Evolutionary conservation across 2,113 vertebrate genomes (phyloP), one percentile per base, ranked within the genome.

Genomic region (Orientallactaga bullata): DNA sequence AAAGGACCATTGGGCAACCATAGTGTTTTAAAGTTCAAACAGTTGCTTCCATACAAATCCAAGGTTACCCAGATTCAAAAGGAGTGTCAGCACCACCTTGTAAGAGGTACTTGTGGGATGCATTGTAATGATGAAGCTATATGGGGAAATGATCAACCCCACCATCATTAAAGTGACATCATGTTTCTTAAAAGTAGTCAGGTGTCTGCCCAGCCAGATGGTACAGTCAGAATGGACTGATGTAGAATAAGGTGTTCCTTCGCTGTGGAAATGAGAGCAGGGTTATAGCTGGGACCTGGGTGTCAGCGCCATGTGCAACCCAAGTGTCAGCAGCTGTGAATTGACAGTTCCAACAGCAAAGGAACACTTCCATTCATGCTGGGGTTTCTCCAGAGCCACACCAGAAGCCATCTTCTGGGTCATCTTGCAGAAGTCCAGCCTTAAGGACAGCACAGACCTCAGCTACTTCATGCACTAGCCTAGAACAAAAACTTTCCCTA

Each of bases 281-380:
- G 99, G 21, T 99, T 99, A 23, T 98, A 98, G 21, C 97, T 99
- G 88, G 99, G 99, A 39, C 98, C 99, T n/a, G 98, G 99, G 3
- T 98, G 98, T 47, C 98, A 99, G 95, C 99, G 99, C 95, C 98
- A 99, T 0, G 99, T 98, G 77, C 98, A 98, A 91, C 98, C 98
- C 61, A 99, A 99, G 99, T 99, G 99, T 97, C 99, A 99, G 97
- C 99, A 99, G 95, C 99, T 99, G 2, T 99, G 97, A 98, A 23
- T 5, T 58, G 20, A 13, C 6, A 2, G 58, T 80, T 51, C 3
- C 18, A 7, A 0, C 63, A 65, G 60, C 0, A 0, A 3, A 74
- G 93, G 87, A 90, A 81, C 24, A 72, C 65, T 91, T 85, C 72
- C 68, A 81, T 77, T 71, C 58, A 9, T 76, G 73, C 37, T 83